Evolutionary conservation across 2,113 vertebrate genomes (phyloP).

Genomic region (Centropristis striata): DNA sequence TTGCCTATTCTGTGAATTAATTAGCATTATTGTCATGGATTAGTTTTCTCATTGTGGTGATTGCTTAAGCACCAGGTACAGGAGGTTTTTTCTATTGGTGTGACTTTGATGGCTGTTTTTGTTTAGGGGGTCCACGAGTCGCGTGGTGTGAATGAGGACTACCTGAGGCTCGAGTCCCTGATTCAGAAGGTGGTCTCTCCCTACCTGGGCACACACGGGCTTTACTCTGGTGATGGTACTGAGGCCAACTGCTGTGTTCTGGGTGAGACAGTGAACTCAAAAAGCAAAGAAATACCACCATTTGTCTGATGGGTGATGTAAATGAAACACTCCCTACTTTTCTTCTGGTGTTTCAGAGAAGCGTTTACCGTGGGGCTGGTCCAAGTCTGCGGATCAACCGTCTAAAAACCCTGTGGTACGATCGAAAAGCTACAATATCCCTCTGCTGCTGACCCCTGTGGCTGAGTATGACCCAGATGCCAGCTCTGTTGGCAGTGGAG

Average conservation of each 20-base stretch:
- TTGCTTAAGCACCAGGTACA: background rate
- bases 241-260: slow-evolving; percentile 87
- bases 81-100: background rate
- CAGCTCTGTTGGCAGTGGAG: slow-evolving; percentile 81
- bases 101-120: background rate
- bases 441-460: slow-evolving; percentile 92
- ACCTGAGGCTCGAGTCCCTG: slow-evolving; percentile 93
- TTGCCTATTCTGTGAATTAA: too few relatives aligned
- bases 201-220: slow-evolving; percentile 90
- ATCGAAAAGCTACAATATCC: slow-evolving; percentile 97
- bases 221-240: slow-evolving; percentile 84
- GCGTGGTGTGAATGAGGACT: slow-evolving; percentile 92
- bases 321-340: background rate
- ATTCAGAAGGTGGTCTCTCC: slow-evolving; percentile 92
- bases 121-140: slow-evolving; percentile 83
- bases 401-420: slow-evolving; percentile 95
- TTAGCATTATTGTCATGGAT: too few relatives aligned
- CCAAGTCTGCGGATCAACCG: slow-evolving; percentile 88
- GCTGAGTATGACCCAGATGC: slow-evolving; percentile 93
- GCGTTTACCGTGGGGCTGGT: slow-evolving; percentile 87
- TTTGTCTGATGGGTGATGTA: background rate
- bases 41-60: too few relatives aligned
- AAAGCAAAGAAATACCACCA: slow-evolving; percentile 15
- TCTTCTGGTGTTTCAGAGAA: slow-evolving; percentile 87
- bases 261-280: slow-evolving; percentile 82